These are phyloP conservation scores for Ataeniobius toweri DNA, from an alignment of 2,797 vertebrate genomes.

Conservation along the genomic window DNA sequence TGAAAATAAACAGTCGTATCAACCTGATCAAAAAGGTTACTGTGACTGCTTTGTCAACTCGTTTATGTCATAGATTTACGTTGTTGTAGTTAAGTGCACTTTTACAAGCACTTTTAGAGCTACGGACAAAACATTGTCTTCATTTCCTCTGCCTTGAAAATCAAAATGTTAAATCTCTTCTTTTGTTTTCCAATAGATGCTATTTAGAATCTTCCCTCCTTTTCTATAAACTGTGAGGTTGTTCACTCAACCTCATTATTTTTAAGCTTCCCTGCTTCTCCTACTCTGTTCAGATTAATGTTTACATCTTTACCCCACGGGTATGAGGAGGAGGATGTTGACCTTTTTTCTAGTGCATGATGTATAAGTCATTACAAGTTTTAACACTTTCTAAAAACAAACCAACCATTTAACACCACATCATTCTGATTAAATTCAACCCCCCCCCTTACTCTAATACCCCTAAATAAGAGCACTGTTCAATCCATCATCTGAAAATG, in stretches of 20 bases:
- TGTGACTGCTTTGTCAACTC: not conserved
- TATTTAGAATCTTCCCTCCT: not conserved
- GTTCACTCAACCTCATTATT: not conserved
- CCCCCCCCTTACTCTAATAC: too few relatives aligned
- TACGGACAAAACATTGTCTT: not conserved
- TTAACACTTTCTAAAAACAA: not conserved
- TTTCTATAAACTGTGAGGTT: not conserved
- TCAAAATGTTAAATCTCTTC: not conserved
- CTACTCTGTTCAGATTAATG: not conserved
- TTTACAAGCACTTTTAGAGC: conserved; percentile 6
- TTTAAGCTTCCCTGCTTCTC: not conserved
- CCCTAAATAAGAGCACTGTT: too few relatives aligned
- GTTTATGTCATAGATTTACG: conserved; percentile 5
- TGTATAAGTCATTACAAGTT: not conserved
- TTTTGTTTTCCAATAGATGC: not conserved
- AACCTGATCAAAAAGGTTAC: not conserved
- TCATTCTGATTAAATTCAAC: not conserved
- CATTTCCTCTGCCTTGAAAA: not conserved
- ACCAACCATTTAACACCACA: not conserved
- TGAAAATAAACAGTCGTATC: not conserved
- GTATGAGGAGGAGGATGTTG: not conserved
- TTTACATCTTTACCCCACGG: not conserved
- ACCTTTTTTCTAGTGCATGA: not conserved
- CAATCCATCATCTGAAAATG: too few relatives aligned
- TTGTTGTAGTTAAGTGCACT: conserved; percentile 8